Evolutionary conservation across 1,140 invertebrate species (phyloP).

Genomic region (Cotesia glomerata): DNA sequence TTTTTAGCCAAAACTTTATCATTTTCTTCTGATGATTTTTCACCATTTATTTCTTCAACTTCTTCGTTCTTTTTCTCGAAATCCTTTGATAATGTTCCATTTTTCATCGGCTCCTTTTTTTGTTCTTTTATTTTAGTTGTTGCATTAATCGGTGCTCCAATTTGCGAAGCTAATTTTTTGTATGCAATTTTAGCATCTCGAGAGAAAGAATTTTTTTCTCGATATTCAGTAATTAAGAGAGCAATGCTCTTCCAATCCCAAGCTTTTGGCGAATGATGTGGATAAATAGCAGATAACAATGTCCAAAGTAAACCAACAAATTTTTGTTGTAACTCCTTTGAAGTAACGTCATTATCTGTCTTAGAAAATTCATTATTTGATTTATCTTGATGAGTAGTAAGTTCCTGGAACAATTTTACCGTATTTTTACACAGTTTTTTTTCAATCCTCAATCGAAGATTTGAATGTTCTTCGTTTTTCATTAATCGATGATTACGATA

Average conservation of each 20-base stretch:
- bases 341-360: constrained; percentile 28
- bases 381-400: constrained; percentile 35
- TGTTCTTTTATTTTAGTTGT: constrained; percentile 40
- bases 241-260: constrained; percentile 60
- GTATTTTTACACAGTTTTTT: constrained; percentile 49
- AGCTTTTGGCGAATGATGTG: constrained; percentile 47
- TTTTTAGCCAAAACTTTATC: constrained; percentile 23
- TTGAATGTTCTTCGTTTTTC: constrained; percentile 37
- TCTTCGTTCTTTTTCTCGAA: constrained; percentile 30
- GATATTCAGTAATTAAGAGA: constrained; percentile 49
- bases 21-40: background rate
- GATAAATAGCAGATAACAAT: constrained; percentile 52
- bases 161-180: constrained; percentile 56
- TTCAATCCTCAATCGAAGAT: constrained; percentile 49
- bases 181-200: constrained; percentile 61
- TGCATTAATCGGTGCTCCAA: constrained; percentile 49
- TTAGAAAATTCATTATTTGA: constrained; percentile 40
- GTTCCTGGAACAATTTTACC: constrained; percentile 48
- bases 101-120: constrained; percentile 4
- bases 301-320: constrained; percentile 59
- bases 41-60: constrained; percentile 1
- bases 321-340: constrained; percentile 56
- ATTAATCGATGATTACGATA: constrained; percentile 66
- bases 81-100: constrained; percentile 27
- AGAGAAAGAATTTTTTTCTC: constrained; percentile 46